Evolutionary conservation across 64 coral and sea anemone species (phyloP).

Genomic region (Dendrophyllia cribrosa): DNA sequence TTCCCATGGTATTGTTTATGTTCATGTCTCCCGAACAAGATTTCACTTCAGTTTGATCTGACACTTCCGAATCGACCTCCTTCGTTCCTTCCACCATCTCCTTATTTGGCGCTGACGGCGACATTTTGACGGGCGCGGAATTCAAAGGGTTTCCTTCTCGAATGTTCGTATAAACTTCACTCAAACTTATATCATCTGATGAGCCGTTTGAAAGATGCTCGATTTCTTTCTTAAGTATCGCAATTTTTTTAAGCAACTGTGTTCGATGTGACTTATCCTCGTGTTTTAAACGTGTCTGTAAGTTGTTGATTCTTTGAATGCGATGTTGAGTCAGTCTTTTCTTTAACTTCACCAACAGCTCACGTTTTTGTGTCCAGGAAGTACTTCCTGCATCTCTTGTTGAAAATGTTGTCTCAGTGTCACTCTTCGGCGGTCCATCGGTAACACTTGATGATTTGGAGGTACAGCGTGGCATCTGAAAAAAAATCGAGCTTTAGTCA

Average conservation of each 20-base stretch:
- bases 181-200: no score
- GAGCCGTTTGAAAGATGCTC: neutral
- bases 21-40: neutral
- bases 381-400: neutral
- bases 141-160: neutral
- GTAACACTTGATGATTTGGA: no score
- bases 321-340: slow-evolving; percentile 9
- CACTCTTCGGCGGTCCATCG: no score
- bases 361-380: neutral
- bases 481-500: no score
- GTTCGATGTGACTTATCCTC: neutral
- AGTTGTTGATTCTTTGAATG: neutral
- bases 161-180: neutral
- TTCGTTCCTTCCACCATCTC: neutral
- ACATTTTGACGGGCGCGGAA: slow-evolving; percentile 26
- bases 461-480: no score
- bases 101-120: neutral
- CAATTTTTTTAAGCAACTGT: neutral
- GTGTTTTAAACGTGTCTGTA: neutral
- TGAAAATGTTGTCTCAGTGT: no score
- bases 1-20: neutral
- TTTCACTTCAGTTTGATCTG: neutral
- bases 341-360: neutral
- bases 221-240: neutral
- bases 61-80: neutral